Base-by-base conservation (phyloP, 2,797 vertebrate genomes). In the Stomatorhinus walkeri region DNA sequence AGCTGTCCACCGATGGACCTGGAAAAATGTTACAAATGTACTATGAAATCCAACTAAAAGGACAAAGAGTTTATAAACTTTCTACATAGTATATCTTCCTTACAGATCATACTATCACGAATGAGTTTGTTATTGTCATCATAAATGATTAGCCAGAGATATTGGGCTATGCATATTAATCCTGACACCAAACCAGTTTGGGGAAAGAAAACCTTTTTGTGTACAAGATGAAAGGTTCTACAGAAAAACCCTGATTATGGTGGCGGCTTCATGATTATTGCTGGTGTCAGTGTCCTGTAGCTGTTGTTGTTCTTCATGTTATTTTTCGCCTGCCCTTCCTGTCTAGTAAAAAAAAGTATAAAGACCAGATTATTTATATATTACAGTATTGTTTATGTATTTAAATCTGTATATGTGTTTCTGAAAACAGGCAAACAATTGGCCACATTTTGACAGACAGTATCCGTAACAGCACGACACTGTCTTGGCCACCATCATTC, bases 81-180 rank as follows among this genome's bases (percentile, higher is more conserved):
- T 81, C 40, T 16, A 81, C 40, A n/a, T n/a, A 8, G 40, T 54
- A 16, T n/a, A 56, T 36, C 16, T n/a, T 87, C 52, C 49, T 51
- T 40, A 40, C 85, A 56, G 19, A 43, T 19, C 24, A 28, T 52
- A 52, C 48, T 24, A 40, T 79, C 32, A 46, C 40, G 46, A 81
- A 81, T 81, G 46, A 28, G 22, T 28, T 84, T 51, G 81, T 22
- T n/a, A 79, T 19, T 8, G 40, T 81, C 76, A 22, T 81, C 6
- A 43, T n/a, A 19, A 85, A 51, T 28, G 48, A 24, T 22, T 4
- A 64, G 43, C n/a, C 61, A 22, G 40, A 46, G 59, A 28, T 64
- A 46, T 10, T 46, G 28, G 56, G 64, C 88, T 89, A 76, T 89
- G 61, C 88, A 87, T 32, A 89, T 56, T 24, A 72, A 28, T 56